Evolutionary conservation across 2,888 invertebrate species (phyloP).

Genomic region (Trissoscelio sp.): DNA sequence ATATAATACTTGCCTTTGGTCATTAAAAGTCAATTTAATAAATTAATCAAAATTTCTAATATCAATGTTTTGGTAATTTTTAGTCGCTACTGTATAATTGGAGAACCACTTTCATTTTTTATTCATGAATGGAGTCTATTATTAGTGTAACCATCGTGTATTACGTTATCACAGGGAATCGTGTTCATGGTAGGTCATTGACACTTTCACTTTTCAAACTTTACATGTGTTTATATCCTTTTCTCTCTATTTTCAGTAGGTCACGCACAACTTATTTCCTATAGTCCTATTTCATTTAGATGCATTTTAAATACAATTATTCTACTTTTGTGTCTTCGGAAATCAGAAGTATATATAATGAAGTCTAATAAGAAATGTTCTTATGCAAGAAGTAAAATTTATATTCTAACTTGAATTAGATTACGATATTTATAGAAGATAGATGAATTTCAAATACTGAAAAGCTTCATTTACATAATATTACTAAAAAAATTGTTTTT

Average conservation of each 20-base stretch:
- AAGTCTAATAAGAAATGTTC: constrained; percentile 26
- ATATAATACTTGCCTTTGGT: neutral
- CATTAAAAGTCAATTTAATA: neutral
- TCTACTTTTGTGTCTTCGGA: neutral
- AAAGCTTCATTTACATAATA: neutral
- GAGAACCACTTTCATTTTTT: constrained; percentile 54
- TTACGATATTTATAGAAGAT: constrained; percentile 19
- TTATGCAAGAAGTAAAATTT: constrained; percentile 37
- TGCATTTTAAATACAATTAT: constrained; percentile 36
- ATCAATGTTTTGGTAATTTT: neutral
- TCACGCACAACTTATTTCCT: constrained; percentile 29
- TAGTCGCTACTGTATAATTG: constrained; percentile 23
- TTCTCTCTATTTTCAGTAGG: constrained; percentile 39
- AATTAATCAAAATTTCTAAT: constrained; percentile 12
- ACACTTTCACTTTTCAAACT: constrained; percentile 60
- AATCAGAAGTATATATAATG: constrained; percentile 31
- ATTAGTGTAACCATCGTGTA: constrained; percentile 55
- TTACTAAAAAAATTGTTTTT: constrained; percentile 20
- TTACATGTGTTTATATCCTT: constrained; percentile 31
- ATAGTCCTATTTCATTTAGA: neutral
- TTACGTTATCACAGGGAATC: constrained; percentile 53
- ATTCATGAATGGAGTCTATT: constrained; percentile 57
- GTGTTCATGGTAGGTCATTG: constrained; percentile 55
- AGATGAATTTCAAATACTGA: constrained; percentile 1
- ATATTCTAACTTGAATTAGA: constrained; percentile 23